Evolutionary conservation across 2,113 vertebrate genomes (phyloP).

Genomic region (Myotis lucifugus): DNA sequence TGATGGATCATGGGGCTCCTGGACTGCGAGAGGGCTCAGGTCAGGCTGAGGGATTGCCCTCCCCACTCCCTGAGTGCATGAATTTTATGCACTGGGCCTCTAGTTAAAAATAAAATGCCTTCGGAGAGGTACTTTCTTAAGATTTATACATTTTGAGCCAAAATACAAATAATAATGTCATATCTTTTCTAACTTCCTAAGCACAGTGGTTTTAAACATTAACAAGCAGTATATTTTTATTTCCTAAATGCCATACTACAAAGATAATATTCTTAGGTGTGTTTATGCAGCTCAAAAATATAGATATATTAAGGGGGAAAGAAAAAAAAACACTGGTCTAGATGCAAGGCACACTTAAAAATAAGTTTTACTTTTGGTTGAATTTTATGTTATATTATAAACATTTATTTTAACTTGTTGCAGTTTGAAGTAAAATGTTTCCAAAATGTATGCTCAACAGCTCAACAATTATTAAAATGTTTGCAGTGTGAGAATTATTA

Average conservation of each 20-base stretch:
- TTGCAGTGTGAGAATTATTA: conserved; percentile 90
- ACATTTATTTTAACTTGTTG: conserved; percentile 99
- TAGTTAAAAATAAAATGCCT: not conserved
- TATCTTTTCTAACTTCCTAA: not conserved
- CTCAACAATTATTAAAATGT: conserved; percentile 97
- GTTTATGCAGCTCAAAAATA: conserved; percentile 91
- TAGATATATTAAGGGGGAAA: conserved; percentile 87
- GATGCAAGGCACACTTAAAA: conserved; percentile 94
- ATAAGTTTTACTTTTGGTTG: conserved; percentile 95
- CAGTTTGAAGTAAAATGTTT: conserved; percentile 98
- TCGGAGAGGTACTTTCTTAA: not conserved
- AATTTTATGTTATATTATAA: conserved; percentile 99
- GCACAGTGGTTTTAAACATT: not conserved
- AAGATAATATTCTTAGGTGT: conserved; percentile 92
- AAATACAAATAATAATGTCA: not conserved
- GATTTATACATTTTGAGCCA: not conserved
- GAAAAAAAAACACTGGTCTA: conserved; percentile 91
- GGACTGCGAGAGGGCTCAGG: too few species aligned
- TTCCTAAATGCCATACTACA: conserved; percentile 88
- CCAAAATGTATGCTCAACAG: conserved; percentile 96
- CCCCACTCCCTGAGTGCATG: too few species aligned
- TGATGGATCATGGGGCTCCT: too few species aligned
- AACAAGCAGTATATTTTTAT: conserved; percentile 87
- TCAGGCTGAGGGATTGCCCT: too few species aligned
- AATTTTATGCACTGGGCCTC: too few species aligned